Evolutionary conservation across 2,888 invertebrate genomes (phyloP).

Genomic region (Pandemis heparana): DNA sequence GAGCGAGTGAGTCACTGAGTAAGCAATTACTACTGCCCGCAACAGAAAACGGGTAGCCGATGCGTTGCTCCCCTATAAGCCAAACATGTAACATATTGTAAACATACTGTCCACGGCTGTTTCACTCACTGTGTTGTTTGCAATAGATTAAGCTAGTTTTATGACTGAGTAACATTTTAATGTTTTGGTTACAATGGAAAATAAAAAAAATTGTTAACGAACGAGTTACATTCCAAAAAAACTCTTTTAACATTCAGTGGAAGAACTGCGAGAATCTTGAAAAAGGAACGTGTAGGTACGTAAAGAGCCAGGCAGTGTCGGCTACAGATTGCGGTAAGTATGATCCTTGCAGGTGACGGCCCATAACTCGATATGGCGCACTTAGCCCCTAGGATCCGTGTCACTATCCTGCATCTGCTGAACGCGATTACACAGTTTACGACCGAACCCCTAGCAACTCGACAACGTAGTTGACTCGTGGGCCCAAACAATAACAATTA

Average conservation of each 20-base stretch:
- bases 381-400: constrained; percentile 52
- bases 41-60: too few relatives aligned
- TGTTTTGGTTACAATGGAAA: not conserved
- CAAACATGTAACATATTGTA: too few relatives aligned
- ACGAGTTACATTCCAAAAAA: too few relatives aligned
- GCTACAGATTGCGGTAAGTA: constrained; percentile 44
- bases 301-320: constrained; percentile 7
- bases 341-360: constrained; percentile 57
- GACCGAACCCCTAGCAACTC: constrained; percentile 51
- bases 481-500: not conserved
- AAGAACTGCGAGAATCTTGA: not conserved
- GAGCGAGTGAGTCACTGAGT: too few relatives aligned
- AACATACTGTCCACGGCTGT: too few relatives aligned
- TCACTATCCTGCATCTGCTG: constrained; percentile 41
- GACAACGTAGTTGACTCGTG: not conserved
- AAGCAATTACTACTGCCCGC: too few relatives aligned
- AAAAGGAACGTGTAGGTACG: not conserved
- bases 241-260: too few relatives aligned
- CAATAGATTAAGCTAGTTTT: too few relatives aligned
- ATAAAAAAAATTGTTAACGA: too few relatives aligned
- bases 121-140: too few relatives aligned
- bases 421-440: constrained; percentile 57
- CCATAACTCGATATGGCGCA: constrained; percentile 60
- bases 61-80: too few relatives aligned
- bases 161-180: not conserved